phyloP scores from a whole-genome alignment of 2,797 vertebrate genomes.

The Heterohyrax brucei region DNA sequence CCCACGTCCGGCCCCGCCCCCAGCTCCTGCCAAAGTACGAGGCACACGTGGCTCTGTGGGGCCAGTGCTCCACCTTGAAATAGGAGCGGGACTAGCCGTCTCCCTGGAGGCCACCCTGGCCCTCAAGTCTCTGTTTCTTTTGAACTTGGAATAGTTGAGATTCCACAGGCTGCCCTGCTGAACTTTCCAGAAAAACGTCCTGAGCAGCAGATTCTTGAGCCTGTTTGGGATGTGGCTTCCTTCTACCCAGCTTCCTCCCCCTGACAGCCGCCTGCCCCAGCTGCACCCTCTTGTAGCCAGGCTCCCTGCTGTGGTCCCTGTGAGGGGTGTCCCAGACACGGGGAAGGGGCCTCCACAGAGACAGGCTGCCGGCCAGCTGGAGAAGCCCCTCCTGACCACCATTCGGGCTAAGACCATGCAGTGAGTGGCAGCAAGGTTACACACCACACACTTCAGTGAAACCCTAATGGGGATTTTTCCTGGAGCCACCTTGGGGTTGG shows the following conservation, averaged over 20 bases:
- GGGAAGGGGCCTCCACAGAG: background rate
- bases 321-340: too few species aligned
- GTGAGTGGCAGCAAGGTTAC: too few species aligned
- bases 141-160: slow-evolving; percentile 46
- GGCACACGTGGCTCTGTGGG: too few species aligned
- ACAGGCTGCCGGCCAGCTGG: rapidly evolving
- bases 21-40: too few species aligned
- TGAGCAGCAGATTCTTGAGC: slow-evolving; percentile 70
- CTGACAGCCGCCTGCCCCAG: too few species aligned
- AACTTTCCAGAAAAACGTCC: slow-evolving; percentile 66
- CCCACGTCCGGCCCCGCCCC: too few species aligned
- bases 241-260: background rate
- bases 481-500: background rate
- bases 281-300: background rate
- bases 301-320: background rate
- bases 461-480: background rate
- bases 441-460: background rate
- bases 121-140: background rate
- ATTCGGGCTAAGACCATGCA: too few species aligned
- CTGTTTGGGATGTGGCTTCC: background rate
- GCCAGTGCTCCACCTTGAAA: background rate
- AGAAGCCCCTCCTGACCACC: background rate
- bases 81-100: background rate
- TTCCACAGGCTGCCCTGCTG: slow-evolving; percentile 53
- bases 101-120: background rate